These are phyloP conservation scores for Aythya baeri DNA, from an alignment of 2,113 vertebrate species.

Conservation along the genomic window DNA sequence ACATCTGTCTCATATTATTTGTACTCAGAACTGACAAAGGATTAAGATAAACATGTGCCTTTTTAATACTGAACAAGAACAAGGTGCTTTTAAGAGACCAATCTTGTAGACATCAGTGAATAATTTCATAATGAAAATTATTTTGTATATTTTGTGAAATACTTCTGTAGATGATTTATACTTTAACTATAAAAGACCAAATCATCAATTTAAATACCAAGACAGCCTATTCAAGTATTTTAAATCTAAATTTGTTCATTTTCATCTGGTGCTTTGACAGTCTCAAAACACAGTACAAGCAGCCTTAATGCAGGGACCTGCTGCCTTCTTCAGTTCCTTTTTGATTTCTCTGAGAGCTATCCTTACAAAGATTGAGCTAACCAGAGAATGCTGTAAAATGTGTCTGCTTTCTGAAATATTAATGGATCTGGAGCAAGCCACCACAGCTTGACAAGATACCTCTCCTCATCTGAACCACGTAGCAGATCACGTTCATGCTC, in stretches of 20 bases:
- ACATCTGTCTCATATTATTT: constrained; percentile 83
- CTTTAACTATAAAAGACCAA: constrained; percentile 66
- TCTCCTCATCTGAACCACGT: neutral
- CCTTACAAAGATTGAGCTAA: neutral
- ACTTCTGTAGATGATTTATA: constrained; percentile 64
- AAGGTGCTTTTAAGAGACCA: constrained; percentile 67
- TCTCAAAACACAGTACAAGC: constrained; percentile 59
- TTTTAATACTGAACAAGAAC: constrained; percentile 65
- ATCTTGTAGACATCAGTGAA: constrained; percentile 50
- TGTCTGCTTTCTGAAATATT: constrained; percentile 51
- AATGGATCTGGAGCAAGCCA: constrained; percentile 52
- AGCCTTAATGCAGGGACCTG: neutral
- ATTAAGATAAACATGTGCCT: constrained; percentile 73
- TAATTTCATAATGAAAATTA: constrained; percentile 73
- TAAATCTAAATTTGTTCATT: constrained; percentile 72
- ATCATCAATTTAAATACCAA: constrained; percentile 71
- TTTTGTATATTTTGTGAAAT: constrained; percentile 65
- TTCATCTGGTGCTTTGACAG: constrained; percentile 49
- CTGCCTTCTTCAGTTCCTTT: neutral
- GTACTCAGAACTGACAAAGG: constrained; percentile 71
- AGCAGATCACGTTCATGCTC: neutral
- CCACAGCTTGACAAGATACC: neutral
- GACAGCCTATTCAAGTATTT: constrained; percentile 62
- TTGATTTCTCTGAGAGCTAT: neutral
- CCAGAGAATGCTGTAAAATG: constrained; percentile 28